Evolutionary conservation across 2,113 vertebrate species (phyloP), one percentile per base, ranked within the genome.

Genomic region (Epinephelus fuscoguttatus): DNA sequence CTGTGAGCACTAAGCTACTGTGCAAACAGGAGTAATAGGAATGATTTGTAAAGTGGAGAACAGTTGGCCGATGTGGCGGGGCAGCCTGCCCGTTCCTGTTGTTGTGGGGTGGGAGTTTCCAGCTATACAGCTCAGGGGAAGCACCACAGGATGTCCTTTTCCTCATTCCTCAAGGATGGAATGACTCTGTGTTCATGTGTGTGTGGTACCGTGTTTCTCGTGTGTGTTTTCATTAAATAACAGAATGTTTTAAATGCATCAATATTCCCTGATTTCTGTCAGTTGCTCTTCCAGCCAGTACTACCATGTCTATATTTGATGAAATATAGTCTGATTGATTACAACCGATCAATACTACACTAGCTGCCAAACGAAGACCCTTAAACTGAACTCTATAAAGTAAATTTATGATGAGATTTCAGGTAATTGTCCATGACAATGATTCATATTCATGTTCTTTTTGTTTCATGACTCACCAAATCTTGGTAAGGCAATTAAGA

Each of bases 91-190:
- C 67, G 2, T 93, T 95, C 92, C 93, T 94, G 93, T 94, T 93
- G 92, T 94, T 95, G 80, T 88, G 80, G 84, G 81, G 57, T 89
- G 91, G 92, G 93, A 93, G 92, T 94, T 94, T 95, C 94, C 93
- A 93, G 88, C 82, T 86, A 86, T 91, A 90, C 86, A 91, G 91
- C 82, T 75, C 10, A 75, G 84, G 89, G 94, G 92, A 94, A 95
- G 91, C 88, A 52, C 86, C 71, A 87, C 91, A 95, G 92, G 94
- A 95, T 94, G 92, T 95, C 93, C 92, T 89, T 88, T 80, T 92
- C 92, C 92, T 92, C 86, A 89, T 90, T 86, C 91, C 88, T 91
- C 71, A 89, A 81, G 70, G 53, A 87, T 74, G 78, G 79, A 89
- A 78, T 55, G 60, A 71, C 45, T 80, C n/a, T 62, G 30, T 64